Percentiles rank a stretch among this genome's conserved stretches.
phyloP scores from a whole-genome alignment of 2,113 vertebrate genomes.

The Muntiacus muntjak region DNA sequence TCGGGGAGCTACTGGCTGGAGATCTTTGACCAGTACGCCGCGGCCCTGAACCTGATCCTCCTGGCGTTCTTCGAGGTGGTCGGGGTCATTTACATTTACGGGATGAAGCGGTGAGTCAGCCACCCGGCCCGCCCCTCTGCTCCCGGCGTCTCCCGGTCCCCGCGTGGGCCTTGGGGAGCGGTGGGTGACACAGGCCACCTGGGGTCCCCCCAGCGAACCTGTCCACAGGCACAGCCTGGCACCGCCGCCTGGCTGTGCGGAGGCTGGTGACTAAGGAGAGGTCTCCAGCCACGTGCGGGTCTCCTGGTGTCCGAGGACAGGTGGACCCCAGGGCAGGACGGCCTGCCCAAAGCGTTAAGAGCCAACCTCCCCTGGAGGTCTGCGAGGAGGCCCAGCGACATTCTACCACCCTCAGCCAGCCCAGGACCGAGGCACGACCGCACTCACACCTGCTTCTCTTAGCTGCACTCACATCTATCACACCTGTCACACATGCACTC shows the following conservation, averaged over 20 bases:
- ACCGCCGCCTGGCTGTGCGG: rapidly evolving
- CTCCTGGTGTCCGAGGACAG: too few species aligned
- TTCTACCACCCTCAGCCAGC: neutral
- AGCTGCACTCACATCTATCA: neutral
- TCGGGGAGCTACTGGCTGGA: conserved; percentile 96
- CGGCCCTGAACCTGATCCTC: conserved; percentile 86
- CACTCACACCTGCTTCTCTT: neutral
- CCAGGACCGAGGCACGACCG: neutral
- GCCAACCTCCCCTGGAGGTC: neutral
- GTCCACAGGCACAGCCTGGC: neutral
- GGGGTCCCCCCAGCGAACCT: neutral
- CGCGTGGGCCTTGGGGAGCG: neutral
- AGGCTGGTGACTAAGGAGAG: rapidly evolving
- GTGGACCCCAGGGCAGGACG: neutral
- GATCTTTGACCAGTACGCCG: conserved; percentile 88
- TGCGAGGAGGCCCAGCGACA: rapidly evolving
- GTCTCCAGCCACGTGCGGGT: rapidly evolving
- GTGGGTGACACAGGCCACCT: rapidly evolving
- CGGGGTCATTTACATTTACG: conserved; percentile 83
- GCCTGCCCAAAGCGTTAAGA: neutral
- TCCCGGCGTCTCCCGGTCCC: rapidly evolving
- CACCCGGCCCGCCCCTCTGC: rapidly evolving
- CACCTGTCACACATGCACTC: neutral
- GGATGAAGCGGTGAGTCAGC: conserved; percentile 83
- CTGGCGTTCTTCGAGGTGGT: conserved; percentile 88